Evolutionary conservation across 2,113 vertebrate genomes (phyloP).

Genomic region (Apteryx owenii): DNA sequence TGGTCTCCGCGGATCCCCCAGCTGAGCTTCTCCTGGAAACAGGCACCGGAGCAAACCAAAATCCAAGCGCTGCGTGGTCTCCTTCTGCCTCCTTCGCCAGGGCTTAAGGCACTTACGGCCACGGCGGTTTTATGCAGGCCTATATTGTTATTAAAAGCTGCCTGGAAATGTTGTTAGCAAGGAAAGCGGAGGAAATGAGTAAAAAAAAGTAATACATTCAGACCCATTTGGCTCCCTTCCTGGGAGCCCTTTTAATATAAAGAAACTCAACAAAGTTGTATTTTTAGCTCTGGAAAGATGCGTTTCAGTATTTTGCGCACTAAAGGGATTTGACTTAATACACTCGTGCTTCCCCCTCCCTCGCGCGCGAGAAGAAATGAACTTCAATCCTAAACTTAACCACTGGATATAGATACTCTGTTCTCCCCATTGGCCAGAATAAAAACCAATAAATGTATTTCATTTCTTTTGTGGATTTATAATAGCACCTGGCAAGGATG

Average conservation of each 20-base stretch:
- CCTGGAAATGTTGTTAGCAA: slow-evolving; percentile 52
- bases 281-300: slow-evolving; percentile 60
- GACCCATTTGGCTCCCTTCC: slow-evolving; percentile 54
- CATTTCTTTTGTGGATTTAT: slow-evolving; percentile 54
- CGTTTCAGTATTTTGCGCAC: not conserved
- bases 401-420: slow-evolving; percentile 23
- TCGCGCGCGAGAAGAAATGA: slow-evolving; percentile 34
- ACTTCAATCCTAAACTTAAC: slow-evolving; percentile 32
- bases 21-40: not conserved
- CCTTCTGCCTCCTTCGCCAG: not conserved
- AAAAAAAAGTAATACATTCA: slow-evolving; percentile 40
- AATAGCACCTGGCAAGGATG: slow-evolving; percentile 52
- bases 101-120: not conserved
- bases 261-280: slow-evolving; percentile 17
- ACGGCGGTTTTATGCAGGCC: not conserved
- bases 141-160: not conserved
- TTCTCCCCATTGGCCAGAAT: slow-evolving; percentile 32
- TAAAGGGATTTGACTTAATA: slow-evolving; percentile 65
- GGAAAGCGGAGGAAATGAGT: slow-evolving; percentile 53
- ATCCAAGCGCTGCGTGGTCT: not conserved
- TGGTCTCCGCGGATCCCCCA: not conserved
- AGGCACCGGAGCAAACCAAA: not conserved
- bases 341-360: slow-evolving; percentile 22
- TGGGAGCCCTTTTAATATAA: slow-evolving; percentile 58
- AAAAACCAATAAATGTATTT: slow-evolving; percentile 59